Conservation (phyloP, 2,797 vertebrate species). For the Saguinus oedipus region DNA sequence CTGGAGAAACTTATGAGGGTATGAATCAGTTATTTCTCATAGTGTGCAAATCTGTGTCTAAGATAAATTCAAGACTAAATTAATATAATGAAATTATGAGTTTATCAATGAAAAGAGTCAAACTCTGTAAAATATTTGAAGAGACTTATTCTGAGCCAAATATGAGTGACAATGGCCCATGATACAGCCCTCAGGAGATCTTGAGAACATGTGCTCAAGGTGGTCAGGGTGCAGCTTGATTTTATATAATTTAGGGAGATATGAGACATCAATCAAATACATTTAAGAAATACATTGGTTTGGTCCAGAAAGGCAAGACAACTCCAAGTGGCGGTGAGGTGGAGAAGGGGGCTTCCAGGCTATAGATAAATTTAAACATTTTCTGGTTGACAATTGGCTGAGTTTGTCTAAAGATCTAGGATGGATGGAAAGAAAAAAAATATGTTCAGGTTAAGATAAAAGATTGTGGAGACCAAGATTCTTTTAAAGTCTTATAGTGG, state of each 20-base stretch:
- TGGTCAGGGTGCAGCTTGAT: not conserved
- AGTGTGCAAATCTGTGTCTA: not conserved
- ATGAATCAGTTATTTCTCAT: slow-evolving; percentile 39
- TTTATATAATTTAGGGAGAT: not conserved
- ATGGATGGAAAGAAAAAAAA: not conserved
- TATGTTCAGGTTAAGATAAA: not conserved
- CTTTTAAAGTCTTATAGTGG: not conserved
- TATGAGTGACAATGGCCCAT: not conserved
- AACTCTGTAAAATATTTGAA: not conserved
- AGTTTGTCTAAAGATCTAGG: not conserved
- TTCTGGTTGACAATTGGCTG: not conserved
- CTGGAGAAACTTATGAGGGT: slow-evolving; percentile 12
- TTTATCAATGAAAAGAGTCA: not conserved
- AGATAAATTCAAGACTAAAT: slow-evolving; percentile 19
- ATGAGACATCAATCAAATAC: not conserved
- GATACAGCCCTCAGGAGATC: not conserved
- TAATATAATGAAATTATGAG: not conserved
- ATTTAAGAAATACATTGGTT: not conserved
- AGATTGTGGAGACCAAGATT: not conserved
- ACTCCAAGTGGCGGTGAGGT: not conserved
- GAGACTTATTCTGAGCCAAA: not conserved
- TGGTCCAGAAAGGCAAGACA: not conserved
- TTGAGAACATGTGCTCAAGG: not conserved
- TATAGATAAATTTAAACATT: not conserved
- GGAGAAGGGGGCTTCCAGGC: not conserved